Percentiles rank a stretch among this genome's conserved stretches.
phyloP scores from a whole-genome alignment of 2,888 invertebrate genomes.

The Eristalis arbustorum region DNA sequence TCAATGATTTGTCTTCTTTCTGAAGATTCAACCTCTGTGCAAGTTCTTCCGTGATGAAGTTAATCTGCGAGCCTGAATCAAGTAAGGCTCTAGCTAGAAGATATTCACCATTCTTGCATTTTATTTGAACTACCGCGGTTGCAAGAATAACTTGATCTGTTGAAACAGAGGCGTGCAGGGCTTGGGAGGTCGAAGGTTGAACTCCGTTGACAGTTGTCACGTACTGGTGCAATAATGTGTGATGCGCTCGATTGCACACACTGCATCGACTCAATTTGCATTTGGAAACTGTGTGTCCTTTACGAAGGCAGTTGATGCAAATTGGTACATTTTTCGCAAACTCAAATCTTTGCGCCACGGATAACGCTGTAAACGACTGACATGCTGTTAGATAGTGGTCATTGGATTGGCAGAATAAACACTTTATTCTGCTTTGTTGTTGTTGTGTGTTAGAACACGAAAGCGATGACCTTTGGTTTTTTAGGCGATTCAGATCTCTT shows the following conservation, averaged over 20 bases:
- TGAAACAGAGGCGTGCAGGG: not conserved
- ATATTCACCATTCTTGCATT: not conserved
- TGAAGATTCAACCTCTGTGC: not conserved
- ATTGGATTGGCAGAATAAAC: not conserved
- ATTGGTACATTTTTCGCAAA: conserved; percentile 32
- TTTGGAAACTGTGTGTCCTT: conserved; percentile 46
- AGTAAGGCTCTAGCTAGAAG: not conserved
- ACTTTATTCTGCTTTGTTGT: not conserved
- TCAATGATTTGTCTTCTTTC: not conserved
- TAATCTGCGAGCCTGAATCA: conserved; percentile 11
- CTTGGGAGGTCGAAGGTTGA: not conserved
- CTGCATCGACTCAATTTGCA: conserved; percentile 21
- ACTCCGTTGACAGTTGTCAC: not conserved
- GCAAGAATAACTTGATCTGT: conserved; percentile 7
- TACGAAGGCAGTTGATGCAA: conserved; percentile 48
- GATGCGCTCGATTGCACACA: not conserved
- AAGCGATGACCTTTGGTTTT: conserved; percentile 1
- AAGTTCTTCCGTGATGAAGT: conserved; percentile 14
- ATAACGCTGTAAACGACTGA: not conserved
- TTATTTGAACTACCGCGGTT: not conserved
- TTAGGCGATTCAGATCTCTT: not conserved
- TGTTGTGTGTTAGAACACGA: not conserved
- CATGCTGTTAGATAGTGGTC: conserved; percentile 5
- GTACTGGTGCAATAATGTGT: not conserved
- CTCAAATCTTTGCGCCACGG: conserved; percentile 25